These are phyloP conservation scores for Erannis defoliaria DNA, from an alignment of 2,888 invertebrate genomes.

Conservation along the genomic window DNA sequence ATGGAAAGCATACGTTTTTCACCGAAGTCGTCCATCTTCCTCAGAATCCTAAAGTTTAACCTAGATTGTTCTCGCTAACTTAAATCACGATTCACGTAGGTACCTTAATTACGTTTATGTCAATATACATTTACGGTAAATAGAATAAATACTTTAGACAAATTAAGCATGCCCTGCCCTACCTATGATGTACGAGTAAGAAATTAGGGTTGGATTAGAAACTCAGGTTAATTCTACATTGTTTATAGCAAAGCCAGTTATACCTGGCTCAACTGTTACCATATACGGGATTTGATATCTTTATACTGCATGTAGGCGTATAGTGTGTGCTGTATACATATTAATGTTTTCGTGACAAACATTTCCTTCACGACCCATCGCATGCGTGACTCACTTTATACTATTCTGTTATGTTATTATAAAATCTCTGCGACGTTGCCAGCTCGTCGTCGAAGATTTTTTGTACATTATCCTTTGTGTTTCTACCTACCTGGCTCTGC, in stretches of 20 bases:
- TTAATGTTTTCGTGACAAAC: constrained; percentile 71
- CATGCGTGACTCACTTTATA: constrained; percentile 70
- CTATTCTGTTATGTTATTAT: constrained; percentile 65
- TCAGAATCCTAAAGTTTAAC: no score
- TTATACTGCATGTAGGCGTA: constrained; percentile 49
- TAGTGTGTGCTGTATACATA: constrained; percentile 28
- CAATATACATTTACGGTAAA: no score
- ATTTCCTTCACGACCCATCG: constrained; percentile 68
- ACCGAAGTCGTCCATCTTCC: no score
- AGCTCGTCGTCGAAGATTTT: constrained; percentile 49
- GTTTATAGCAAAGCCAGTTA: constrained; percentile 41
- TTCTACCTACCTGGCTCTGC: constrained; percentile 45
- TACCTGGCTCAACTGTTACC: constrained; percentile 35
- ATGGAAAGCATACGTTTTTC: no score
- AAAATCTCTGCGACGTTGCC: constrained; percentile 62
- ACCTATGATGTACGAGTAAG: neutral
- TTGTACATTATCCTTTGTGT: constrained; percentile 36
- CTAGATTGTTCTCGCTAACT: no score
- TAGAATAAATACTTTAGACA: no score
- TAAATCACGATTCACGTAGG: no score
- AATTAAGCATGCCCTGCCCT: neutral
- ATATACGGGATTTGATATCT: constrained; percentile 43
- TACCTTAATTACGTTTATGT: no score
- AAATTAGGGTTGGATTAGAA: constrained; percentile 20
- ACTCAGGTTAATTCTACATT: constrained; percentile 35